These are phyloP conservation scores for Brienomyrus longianalis DNA, from an alignment of 2,113 vertebrate species.

Conservation along the genomic window DNA sequence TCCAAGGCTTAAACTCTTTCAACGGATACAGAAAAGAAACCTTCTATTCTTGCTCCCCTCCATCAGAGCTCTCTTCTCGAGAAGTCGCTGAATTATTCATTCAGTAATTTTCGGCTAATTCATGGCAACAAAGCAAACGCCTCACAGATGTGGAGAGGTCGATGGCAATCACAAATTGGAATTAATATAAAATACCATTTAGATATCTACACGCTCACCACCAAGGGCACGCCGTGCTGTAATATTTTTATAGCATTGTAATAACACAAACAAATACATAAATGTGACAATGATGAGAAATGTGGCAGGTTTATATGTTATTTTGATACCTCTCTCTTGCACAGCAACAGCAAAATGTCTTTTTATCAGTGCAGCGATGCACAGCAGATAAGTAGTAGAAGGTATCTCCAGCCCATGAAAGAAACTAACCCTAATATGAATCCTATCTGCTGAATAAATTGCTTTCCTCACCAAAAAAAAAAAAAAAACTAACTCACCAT, in stretches of 20 bases:
- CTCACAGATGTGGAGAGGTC: neutral
- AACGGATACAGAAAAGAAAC: conserved; percentile 2
- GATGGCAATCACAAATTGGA: neutral
- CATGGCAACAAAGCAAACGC: neutral
- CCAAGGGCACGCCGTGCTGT: neutral
- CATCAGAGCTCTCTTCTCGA: neutral
- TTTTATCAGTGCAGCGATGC: conserved; percentile 11
- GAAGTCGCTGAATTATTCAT: conserved; percentile 15
- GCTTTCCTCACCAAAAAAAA: conserved; percentile 23
- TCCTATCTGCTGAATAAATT: conserved; percentile 36
- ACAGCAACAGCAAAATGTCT: neutral
- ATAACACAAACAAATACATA: neutral
- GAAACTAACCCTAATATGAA: conserved; percentile 31
- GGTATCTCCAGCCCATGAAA: conserved; percentile 13
- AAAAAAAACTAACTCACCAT: conserved; percentile 34
- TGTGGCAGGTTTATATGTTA: neutral
- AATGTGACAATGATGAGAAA: neutral
- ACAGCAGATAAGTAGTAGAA: conserved; percentile 14
- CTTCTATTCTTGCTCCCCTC: neutral
- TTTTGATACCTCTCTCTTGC: neutral
- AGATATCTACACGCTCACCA: neutral
- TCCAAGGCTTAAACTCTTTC: neutral
- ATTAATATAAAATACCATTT: conserved; percentile 4
- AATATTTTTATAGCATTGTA: neutral
- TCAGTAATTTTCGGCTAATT: neutral